Evolutionary conservation across 2,888 invertebrate species (phyloP), one percentile per base, ranked within the genome.

Genomic region (Spodoptera picta): DNA sequence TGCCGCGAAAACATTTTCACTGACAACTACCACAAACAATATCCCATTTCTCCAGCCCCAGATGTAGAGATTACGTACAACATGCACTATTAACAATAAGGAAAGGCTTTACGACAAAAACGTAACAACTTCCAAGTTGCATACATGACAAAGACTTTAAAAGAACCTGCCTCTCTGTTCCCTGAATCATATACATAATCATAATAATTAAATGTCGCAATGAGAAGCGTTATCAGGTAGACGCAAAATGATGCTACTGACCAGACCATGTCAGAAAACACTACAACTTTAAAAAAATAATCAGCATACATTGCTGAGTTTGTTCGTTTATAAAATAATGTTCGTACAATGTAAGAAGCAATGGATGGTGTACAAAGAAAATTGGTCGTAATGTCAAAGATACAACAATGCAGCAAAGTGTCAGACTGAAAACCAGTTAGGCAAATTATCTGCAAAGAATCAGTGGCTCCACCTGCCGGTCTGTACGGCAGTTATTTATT

Each of bases 361-460:
- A 66, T 51, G 70, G 52, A 60, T 50, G 4, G 7, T 11, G 45
- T 0, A 0, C 0, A 3, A n/a, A 2, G 6, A 1, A 11, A 12
- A 51, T 44, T 0, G 0, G 9, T 56, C 36, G 55, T 4, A 3
- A 2, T 11, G 44, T 43, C 19, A 59, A 4, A 46, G 31, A 60
- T 73, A 60, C 51, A 5, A 54, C 75, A 49, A 79, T 73, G 44
- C 54, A 56, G 83, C 77, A 77, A 88, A 86, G 87, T 90, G 90
- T 89, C 87, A 88, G 90, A 78, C 73, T 73, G 80, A 85, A 84
- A 93, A 93, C 93, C 91, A 87, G 93, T 93, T 92, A 92, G 88
- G 92, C 87, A 92, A 92, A 93, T 92, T 92, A 92, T 92, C 92
- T 84, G 87, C 87, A 80, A 86, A 80, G 91, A 91, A 93, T 92